Base-by-base conservation (phyloP, 2,113 vertebrate genomes). In the Urocynchramus pylzowi region DNA sequence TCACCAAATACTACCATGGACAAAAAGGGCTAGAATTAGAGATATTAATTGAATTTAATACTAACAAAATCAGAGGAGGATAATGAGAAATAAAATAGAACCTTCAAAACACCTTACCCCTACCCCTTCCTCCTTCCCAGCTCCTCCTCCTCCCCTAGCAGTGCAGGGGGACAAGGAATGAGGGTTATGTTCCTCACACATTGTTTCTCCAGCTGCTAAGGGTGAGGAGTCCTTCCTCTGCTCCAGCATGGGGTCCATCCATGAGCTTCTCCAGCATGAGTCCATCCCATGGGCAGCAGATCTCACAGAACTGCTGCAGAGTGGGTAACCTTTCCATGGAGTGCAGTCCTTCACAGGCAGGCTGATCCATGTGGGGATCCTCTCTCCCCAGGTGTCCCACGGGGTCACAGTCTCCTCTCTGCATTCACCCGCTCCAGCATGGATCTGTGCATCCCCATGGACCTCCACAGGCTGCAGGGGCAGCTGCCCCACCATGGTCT, bases 361-460 rank as follows among this genome's bases (percentile, higher is more conserved):
- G 33, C 16, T 31, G 26, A n/a, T 44, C 45, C 67, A 26, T 2
- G 11, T 61, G 33, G 56, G 16, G 8, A n/a, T 70, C 31, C 31
- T 83, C 24, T 42, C 30, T 24, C 31, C 35, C 15, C 9, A 1
- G 30, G 24, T 30, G 2, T 42, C 31, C 26, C 31, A 20, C 0
- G 2, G 24, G 21, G 16, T 52, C 67, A 42, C 47, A 53, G 56
- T 13, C 39, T 37, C 56, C 37, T 37, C 45, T 44, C 67, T 53
- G 31, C 80, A 42, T 6, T n/a, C 26, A 35, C 54, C 10, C 1
- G 0, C 56, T 13, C 56, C 4, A 3, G 8, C 4, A 5, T 20
- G 45, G 35, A 21, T 42, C 31, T 31, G 20, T 61, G 45, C 26
- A 24, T 30, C 56, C 45, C 31, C 7, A 5, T 6, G 33, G 47